These are phyloP conservation scores for Metacarcinus magister DNA, from an alignment of 2,888 invertebrate genomes.

Conservation along the genomic window DNA sequence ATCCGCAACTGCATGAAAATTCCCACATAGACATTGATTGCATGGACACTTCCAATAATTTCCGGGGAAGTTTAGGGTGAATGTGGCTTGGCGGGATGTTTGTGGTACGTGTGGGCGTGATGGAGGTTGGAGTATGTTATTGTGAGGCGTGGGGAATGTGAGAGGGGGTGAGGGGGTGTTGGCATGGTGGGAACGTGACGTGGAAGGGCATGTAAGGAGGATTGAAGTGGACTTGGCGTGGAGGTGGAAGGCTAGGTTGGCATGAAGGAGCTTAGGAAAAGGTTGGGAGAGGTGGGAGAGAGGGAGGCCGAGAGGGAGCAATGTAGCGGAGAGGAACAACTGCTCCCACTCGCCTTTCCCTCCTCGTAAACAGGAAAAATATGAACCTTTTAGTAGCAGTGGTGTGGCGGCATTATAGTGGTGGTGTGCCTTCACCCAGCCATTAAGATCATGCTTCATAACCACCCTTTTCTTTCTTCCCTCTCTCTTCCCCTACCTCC, in stretches of 20 bases:
- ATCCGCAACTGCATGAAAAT: background rate
- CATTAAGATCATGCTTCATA: slow-evolving; percentile 45
- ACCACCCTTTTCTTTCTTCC: background rate
- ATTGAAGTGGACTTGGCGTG: no score
- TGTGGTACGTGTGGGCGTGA: no score
- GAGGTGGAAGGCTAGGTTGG: no score
- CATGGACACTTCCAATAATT: no score
- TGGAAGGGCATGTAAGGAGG: no score
- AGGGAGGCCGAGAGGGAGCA: background rate
- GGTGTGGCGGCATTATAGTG: slow-evolving; percentile 9
- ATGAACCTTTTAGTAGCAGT: slow-evolving; percentile 19
- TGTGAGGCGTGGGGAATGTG: no score
- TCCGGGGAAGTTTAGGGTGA: no score
- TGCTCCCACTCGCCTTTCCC: slow-evolving; percentile 17
- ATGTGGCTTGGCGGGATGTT: no score
- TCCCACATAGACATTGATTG: background rate
- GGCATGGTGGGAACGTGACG: no score
- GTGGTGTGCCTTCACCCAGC: background rate
- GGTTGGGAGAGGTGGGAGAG: background rate
- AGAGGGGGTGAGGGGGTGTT: no score
- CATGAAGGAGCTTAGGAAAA: background rate
- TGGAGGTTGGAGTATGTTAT: no score
- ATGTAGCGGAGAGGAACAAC: slow-evolving; percentile 9
- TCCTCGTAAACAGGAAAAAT: background rate
- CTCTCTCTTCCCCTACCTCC: background rate